Percentiles rank a stretch among this genome's conserved stretches.
These are phyloP conservation scores for Caenorhabditis imperialis DNA, from an alignment of 2,888 invertebrate species.

Conservation along the genomic window DNA sequence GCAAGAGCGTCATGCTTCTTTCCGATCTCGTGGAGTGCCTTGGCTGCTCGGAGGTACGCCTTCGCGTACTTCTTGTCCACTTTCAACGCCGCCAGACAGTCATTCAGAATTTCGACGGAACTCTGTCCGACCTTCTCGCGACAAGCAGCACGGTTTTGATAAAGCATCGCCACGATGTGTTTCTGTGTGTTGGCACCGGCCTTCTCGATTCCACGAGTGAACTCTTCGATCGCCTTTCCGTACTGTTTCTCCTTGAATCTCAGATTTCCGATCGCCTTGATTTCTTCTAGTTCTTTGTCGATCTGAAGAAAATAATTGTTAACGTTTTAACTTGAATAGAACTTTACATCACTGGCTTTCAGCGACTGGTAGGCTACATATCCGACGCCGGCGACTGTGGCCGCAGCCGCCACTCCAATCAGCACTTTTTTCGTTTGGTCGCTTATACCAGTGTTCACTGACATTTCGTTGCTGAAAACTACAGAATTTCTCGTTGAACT, in stretches of 20 bases:
- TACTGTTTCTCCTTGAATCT: conserved; percentile 44
- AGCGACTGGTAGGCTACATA: conserved; percentile 28
- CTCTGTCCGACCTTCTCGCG: conserved; percentile 39
- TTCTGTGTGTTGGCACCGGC: conserved; percentile 2
- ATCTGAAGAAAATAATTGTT: conserved; percentile 23
- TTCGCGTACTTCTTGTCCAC: conserved; percentile 50
- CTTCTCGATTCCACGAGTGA: conserved; percentile 39
- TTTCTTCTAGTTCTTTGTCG: conserved; percentile 26
- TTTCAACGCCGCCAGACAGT: conserved; percentile 45
- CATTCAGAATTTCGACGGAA: conserved; percentile 36
- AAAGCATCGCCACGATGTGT: conserved; percentile 48
- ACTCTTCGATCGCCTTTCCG: conserved; percentile 32
- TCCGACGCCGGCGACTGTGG: conserved; percentile 43
- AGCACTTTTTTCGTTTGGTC: conserved; percentile 51
- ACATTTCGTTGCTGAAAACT: conserved; percentile 25
- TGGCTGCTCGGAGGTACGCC: conserved; percentile 50
- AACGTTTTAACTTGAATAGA: neutral
- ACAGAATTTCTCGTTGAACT: neutral
- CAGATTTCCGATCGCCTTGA: conserved; percentile 39
- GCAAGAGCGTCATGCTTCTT: conserved; percentile 50
- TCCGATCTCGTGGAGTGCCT: conserved; percentile 32
- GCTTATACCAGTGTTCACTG: conserved; percentile 23
- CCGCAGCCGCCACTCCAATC: conserved; percentile 41
- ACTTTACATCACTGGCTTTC: neutral
- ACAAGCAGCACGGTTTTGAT: conserved; percentile 54